Evolutionary conservation across 2,113 vertebrate species (phyloP).

Genomic region (Columba janthina): DNA sequence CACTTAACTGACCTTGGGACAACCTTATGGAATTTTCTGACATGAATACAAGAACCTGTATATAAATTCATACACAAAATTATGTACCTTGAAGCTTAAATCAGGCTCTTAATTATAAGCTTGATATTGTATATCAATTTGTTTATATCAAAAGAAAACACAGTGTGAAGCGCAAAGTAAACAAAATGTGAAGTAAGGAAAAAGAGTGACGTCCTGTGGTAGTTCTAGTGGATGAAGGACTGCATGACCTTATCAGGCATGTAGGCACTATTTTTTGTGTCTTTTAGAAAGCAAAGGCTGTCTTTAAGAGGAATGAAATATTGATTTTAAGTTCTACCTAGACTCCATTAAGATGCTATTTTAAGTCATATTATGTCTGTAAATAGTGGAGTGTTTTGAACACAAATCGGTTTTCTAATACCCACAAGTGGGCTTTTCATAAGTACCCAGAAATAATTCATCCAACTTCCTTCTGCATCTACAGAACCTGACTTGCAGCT

Average conservation of each 20-base stretch:
- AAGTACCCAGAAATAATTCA: neutral
- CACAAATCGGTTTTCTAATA: slow-evolving; percentile 25
- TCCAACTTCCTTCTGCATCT: neutral
- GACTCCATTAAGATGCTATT: slow-evolving; percentile 4
- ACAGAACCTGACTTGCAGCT: neutral
- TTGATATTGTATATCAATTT: neutral
- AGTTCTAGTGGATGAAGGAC: neutral
- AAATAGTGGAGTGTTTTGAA: neutral
- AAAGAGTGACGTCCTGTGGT: fast-evolving
- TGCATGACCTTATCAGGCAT: neutral
- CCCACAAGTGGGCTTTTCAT: neutral
- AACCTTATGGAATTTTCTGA: neutral
- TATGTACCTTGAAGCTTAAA: neutral
- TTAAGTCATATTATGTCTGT: neutral
- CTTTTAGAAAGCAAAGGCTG: neutral
- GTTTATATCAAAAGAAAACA: neutral
- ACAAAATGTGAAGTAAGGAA: neutral
- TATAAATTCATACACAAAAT: neutral
- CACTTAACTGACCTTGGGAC: neutral
- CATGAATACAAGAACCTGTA: neutral
- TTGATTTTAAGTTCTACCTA: slow-evolving; percentile 21
- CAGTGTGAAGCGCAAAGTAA: neutral
- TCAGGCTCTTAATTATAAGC: neutral
- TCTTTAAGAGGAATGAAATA: slow-evolving; percentile 5
- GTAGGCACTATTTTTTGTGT: neutral